Base-by-base conservation (phyloP, 2,797 vertebrate species). In the Champsocephalus esox region DNA sequence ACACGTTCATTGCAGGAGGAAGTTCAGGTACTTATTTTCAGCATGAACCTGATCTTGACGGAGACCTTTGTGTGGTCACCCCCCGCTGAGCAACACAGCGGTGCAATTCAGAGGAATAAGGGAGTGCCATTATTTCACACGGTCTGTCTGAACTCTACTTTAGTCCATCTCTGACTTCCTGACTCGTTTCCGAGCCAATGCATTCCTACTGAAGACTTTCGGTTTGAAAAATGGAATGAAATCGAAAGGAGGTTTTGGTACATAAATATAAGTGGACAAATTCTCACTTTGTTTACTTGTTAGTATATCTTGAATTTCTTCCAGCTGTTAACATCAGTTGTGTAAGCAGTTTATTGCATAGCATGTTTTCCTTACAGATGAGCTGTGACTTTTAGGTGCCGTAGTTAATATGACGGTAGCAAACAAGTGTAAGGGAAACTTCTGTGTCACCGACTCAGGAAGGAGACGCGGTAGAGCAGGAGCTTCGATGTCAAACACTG, bases 111-210 rank as follows among this genome's bases (percentile, higher is more conserved):
- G 61, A 66, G 57, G 50, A 61, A 24, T 43, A 46, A 44, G 46
- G 12, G 60, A 32, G n/a, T 66, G 62, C n/a, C 28, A 14, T 61
- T 65, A 48, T 66, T 57, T 66, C 51, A 66, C 50, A 52, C 61
- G 52, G 52, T 44, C 55, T 68, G 21, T 46, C 63, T 75, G 72
- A 75, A 45, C 68, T 10, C 9, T 14, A 69, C 62, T 58, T 67
- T 12, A 28, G 58, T 34, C 28, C 12, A 45, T 45, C 58, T 61
- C 62, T 71, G 19, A 56, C 9, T 28, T 16, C 34, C 54, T 49
- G n/a, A 38, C 28, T 61, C 16, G 12, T 17, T 34, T 45, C 24
- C 24, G 9, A 38, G 21, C 17, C 19, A 9, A 11, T 50, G 58
- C 17, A 44, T 32, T 44, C 63, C 17, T 13, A 8, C 24, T 49